These are phyloP conservation scores for Hycleus cichorii DNA, from an alignment of 1,140 invertebrate species.

Conservation along the genomic window DNA sequence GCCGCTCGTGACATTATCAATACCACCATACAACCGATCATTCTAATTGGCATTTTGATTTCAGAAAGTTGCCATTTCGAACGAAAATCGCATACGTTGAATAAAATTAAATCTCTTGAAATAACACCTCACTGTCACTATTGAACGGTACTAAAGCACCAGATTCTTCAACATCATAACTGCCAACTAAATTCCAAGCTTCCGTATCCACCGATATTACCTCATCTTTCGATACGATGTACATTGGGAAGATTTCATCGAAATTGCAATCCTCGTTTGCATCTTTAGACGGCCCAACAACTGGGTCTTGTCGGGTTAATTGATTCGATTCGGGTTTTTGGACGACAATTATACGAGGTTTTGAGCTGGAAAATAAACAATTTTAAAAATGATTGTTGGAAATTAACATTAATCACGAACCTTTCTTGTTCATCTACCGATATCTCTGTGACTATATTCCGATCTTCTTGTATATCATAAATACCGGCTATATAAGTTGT, in stretches of 20 bases:
- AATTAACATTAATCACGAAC: background rate
- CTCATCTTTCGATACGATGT: conserved; percentile 32
- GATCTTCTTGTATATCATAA: conserved; percentile 40
- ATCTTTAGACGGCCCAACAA: conserved; percentile 15
- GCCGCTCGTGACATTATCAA: no score
- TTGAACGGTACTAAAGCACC: conserved; percentile 39
- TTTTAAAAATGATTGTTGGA: background rate
- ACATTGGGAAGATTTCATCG: conserved; percentile 36
- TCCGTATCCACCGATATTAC: conserved; percentile 26
- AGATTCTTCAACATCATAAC: conserved; percentile 40
- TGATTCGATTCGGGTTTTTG: background rate
- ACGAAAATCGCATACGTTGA: no score
- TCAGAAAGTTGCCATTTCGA: no score
- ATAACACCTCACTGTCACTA: conserved; percentile 30
- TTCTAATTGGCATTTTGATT: no score
- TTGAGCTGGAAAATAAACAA: background rate
- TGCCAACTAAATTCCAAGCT: conserved; percentile 38
- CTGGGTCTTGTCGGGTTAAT: conserved; percentile 15
- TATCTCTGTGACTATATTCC: background rate
- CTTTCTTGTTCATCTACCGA: background rate
- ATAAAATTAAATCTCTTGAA: conserved; percentile 17
- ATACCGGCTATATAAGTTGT: conserved; percentile 44
- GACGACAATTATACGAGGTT: background rate
- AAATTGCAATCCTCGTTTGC: conserved; percentile 20
- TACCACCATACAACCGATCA: no score